Percentiles rank a stretch among this genome's conserved stretches.
phyloP scores from a whole-genome alignment of 2,113 vertebrate species.

The Dromiciops gliroides region DNA sequence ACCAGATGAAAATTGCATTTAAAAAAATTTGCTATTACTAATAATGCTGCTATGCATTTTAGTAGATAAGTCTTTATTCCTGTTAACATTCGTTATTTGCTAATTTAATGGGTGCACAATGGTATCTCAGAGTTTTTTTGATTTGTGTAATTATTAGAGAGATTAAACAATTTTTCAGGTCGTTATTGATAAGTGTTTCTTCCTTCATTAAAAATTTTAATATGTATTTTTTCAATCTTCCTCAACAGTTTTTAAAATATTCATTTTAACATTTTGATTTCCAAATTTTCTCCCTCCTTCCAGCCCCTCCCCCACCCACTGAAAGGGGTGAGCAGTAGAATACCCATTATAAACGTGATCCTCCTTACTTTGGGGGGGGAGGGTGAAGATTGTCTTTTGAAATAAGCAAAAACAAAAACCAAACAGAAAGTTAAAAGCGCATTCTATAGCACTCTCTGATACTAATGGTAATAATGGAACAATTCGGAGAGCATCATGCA shows the following conservation, averaged over 20 bases:
- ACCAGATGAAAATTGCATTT: not conserved
- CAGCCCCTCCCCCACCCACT: not conserved
- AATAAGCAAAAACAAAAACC: not conserved
- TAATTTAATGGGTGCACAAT: not conserved
- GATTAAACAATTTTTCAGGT: not conserved
- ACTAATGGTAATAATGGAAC: not conserved
- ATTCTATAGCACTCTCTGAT: not conserved
- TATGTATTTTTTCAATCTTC: not conserved
- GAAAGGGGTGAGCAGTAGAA: not conserved
- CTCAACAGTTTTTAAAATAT: not conserved
- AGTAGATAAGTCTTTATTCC: not conserved
- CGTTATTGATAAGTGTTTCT: not conserved
- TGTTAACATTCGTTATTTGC: not conserved
- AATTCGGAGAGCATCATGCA: no score
- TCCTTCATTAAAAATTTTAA: not conserved
- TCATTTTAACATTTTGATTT: not conserved
- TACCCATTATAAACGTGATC: not conserved
- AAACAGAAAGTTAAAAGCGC: not conserved
- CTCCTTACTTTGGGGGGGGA: not conserved
- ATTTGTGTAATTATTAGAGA: not conserved
- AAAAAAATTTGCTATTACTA: not conserved
- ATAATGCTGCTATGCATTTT: not conserved
- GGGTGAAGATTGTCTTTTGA: not conserved
- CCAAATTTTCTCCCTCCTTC: not conserved
- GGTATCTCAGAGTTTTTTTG: not conserved